phyloP scores from a whole-genome alignment of 2,797 vertebrate genomes.

The Myotis myotis region DNA sequence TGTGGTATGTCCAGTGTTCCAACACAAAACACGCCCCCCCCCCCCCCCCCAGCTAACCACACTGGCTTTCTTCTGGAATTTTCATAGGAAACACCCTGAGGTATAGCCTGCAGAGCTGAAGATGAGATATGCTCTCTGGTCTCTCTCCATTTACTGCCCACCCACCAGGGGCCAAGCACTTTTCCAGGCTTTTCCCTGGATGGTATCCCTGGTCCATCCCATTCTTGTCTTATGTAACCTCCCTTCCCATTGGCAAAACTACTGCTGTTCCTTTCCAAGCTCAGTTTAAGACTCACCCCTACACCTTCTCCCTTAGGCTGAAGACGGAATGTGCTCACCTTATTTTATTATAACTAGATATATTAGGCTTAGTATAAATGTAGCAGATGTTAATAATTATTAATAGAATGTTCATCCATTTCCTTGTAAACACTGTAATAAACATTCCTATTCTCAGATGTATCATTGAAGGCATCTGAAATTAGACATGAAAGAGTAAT shows the following conservation, averaged over 20 bases:
- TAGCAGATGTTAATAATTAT: constrained; percentile 10
- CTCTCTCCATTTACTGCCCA: background rate
- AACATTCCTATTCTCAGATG: background rate
- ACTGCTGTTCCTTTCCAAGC: background rate
- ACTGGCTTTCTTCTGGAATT: constrained; percentile 5
- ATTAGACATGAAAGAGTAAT: constrained; percentile 7
- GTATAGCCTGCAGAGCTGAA: background rate
- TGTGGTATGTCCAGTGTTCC: background rate
- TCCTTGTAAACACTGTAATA: background rate
- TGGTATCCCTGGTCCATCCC: background rate
- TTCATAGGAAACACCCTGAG: constrained; percentile 8
- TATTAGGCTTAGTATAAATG: background rate
- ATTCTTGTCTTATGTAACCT: background rate
- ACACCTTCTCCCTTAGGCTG: background rate
- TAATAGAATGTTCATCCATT: constrained; percentile 7
- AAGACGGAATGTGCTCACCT: background rate
- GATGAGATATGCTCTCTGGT: background rate
- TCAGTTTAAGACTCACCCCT: background rate
- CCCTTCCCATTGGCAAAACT: background rate
- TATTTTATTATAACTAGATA: background rate
- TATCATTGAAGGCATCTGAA: background rate
- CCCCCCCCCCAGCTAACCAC: background rate
- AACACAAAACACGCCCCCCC: background rate
- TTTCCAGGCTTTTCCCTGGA: background rate
- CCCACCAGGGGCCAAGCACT: background rate